Evolutionary conservation across 2,888 invertebrate genomes (phyloP).

Genomic region (Eumacrocentrus americanus): DNA sequence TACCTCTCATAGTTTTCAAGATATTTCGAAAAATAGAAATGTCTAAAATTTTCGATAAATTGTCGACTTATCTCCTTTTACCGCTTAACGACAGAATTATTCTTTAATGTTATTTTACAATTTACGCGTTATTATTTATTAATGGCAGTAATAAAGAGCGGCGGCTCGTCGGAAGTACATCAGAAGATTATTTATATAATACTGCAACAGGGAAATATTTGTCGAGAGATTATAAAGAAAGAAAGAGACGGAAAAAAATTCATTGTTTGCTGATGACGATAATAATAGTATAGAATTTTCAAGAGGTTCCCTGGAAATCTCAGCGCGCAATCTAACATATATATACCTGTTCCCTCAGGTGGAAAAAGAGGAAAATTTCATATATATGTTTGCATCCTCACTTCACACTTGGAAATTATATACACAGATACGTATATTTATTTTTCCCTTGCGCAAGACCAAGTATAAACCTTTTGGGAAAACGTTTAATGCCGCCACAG

Average conservation of each 20-base stretch:
- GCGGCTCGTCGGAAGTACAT: conserved; percentile 17
- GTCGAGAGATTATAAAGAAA: not conserved
- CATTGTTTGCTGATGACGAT: conserved; percentile 23
- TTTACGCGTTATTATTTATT: conserved; percentile 14
- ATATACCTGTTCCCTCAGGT: conserved; percentile 1
- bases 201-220: not conserved
- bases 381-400: conserved; percentile 9
- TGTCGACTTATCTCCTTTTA: no score
- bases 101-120: not conserved
- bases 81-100: no score
- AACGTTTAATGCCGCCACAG: not conserved
- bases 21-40: no score
- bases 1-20: no score
- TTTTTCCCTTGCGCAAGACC: not conserved
- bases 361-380: no score
- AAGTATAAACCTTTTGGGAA: conserved; percentile 14
- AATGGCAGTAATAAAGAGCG: conserved; percentile 22
- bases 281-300: not conserved
- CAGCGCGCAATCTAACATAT: not conserved
- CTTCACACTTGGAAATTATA: conserved; percentile 7
- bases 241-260: conserved; percentile 26
- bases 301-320: not conserved
- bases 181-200: conserved; percentile 15
- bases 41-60: no score
- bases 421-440: not conserved